Evolutionary conservation across 2,797 vertebrate genomes (phyloP), one percentile per base, ranked within the genome.

Genomic region (Mus spretus): DNA sequence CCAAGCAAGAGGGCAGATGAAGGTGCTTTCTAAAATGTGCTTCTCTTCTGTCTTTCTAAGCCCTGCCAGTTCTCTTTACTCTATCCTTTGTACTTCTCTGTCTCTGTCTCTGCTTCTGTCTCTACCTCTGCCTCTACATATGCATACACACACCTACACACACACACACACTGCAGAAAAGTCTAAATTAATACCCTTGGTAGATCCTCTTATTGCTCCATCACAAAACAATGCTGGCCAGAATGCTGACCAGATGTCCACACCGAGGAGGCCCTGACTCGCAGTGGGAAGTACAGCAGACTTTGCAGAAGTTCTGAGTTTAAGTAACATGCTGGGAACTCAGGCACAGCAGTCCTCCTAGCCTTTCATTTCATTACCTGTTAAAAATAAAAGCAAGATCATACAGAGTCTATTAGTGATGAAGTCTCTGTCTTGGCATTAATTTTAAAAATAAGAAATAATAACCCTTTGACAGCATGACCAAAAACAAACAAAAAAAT

Each of bases 1-100:
- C 82, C 93, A 79, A 80, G 85, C 63, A 86, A 55, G 91, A 97
- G 95, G 94, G 19, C 90, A 90, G 61, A 80, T 82, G 85, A 97
- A 97, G 85, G 96, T 96, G 89, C 6, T 94, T 94, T 93, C 53
- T 85, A 44, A 78, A 89, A n/a, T 53, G n/a, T 1, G 34, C 8
- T 24, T 81, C 37, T 13, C 53, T 91, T 85, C 70, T 44, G 22
- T 63, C 81, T 75, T 91, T 61, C 40, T 5, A 92, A 57, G 28
- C 22, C n/a, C 59, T 50, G 47, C 28, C 57, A 34, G 10, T 2
- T 34, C 4, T 57, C 59, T 37, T 17, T 3, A 12, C 17, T 26
- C n/a, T 63, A 50, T 34, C 65, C 34, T 53, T 65, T 72, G n/a
- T 37, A 72, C 50, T 47, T 17, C 7, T 28, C 11, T 67, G 31